Base-by-base conservation (phyloP, 2,797 vertebrate species). In the Pitangus sulphuratus region DNA sequence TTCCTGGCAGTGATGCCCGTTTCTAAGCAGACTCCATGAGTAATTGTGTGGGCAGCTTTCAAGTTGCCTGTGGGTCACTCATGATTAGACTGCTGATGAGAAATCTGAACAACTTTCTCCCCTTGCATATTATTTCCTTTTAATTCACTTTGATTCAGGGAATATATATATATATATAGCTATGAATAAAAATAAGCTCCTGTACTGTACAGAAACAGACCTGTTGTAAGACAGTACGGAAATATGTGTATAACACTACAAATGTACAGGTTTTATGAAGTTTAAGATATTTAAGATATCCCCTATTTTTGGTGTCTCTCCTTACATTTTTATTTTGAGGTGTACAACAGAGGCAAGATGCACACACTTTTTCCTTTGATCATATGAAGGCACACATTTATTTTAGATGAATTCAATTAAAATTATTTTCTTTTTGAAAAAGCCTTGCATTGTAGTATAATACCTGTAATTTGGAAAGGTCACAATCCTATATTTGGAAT, bases 61-160 rank as follows among this genome's bases (percentile, higher is more conserved):
- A 4, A 95, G 74, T 48, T 80, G 64, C 76, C 44, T 19, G 39
- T 84, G 47, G 84, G 82, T 96, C 79, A 87, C 37, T 69, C 45
- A 50, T 83, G 93, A 96, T 86, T 87, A 77, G 89, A 90, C 42
- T 94, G 56, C 17, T 89, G 92, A 95, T 88, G 86, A 95, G 71
- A 93, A 94, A 75, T 56, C 69, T 77, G 33, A 69, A 57, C 64
- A 82, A 82, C 69, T 35, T 77, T 72, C n/a, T 87, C 39, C 50
- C 25, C 37, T 77, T 86, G 24, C 22, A 31, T 85, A 62, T 58
- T 11, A 75, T 92, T 96, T 93, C 48, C 17, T 91, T 96, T 96
- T 78, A 95, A 94, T 94, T 95, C 78, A 79, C 45, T 94, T 83
- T 65, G 91, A 80, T 94, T 93, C 80, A 57, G 54, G 70, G 45